Percentiles rank a stretch among this genome's conserved stretches.
These are phyloP conservation scores for Ammodramus savannarum DNA, from an alignment of 2,113 vertebrate species.

Conservation along the genomic window DNA sequence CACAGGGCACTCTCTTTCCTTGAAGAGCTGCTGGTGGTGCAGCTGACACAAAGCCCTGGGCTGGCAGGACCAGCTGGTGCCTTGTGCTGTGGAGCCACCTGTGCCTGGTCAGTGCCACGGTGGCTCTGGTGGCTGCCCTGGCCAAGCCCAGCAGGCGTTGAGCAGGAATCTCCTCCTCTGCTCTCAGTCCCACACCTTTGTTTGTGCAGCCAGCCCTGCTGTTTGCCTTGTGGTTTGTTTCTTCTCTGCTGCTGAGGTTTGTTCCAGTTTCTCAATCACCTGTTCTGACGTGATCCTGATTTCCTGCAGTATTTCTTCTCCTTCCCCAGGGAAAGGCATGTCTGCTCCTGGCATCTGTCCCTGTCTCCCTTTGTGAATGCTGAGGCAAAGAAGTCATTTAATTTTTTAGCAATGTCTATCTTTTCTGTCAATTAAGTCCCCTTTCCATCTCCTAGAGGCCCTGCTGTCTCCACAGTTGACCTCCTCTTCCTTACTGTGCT, in stretches of 20 bases:
- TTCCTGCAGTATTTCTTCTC: slow-evolving; percentile 62
- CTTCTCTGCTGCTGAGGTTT: slow-evolving; percentile 46
- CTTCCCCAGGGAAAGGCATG: slow-evolving; percentile 57
- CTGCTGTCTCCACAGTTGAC: slow-evolving; percentile 37
- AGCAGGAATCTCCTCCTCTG: neutral
- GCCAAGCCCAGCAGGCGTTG: neutral
- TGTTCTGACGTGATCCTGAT: slow-evolving; percentile 56
- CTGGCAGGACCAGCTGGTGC: neutral
- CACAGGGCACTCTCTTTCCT: neutral
- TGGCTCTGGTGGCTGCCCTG: neutral
- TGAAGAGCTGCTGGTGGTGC: neutral
- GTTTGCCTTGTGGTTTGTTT: slow-evolving; percentile 49
- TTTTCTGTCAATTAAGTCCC: slow-evolving; percentile 59
- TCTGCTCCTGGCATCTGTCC: slow-evolving; percentile 61
- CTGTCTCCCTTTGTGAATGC: slow-evolving; percentile 48
- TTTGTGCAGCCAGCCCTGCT: slow-evolving; percentile 39
- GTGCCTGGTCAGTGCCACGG: neutral
- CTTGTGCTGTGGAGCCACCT: neutral
- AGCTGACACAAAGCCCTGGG: neutral
- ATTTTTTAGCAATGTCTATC: slow-evolving; percentile 66
- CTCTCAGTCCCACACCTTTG: slow-evolving; percentile 15
- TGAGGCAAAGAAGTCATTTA: slow-evolving; percentile 60
- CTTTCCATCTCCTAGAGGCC: slow-evolving; percentile 49
- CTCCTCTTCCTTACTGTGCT: slow-evolving; percentile 31
- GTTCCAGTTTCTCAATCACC: slow-evolving; percentile 63